A percentile compares a stretch with the other conserved stretches of the same genome.
Evolutionary conservation across 2,113 vertebrate species (phyloP).

Genomic region (Macroglossus sobrinus): DNA sequence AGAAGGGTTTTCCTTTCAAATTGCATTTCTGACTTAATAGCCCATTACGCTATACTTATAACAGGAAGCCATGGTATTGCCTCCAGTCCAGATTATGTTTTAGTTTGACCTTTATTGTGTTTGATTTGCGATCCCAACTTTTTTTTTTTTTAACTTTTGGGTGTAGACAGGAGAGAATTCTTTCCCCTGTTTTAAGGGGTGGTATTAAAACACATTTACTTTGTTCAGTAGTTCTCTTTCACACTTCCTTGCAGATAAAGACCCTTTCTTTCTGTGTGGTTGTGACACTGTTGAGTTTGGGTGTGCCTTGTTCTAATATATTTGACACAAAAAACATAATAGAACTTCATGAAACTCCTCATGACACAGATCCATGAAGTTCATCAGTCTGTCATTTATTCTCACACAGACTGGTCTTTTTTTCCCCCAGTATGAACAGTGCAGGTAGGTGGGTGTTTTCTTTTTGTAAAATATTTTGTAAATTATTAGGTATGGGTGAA

Average conservation of each 20-base stretch:
- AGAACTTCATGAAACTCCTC: neutral
- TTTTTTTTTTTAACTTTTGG: constrained; percentile 10
- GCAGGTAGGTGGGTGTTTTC: neutral
- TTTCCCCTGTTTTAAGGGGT: constrained; percentile 33
- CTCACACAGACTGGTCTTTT: neutral
- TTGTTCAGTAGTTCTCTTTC: neutral
- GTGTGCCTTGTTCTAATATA: neutral
- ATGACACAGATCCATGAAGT: neutral
- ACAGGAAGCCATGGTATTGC: constrained; percentile 15
- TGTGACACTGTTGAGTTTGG: neutral
- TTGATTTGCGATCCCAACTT: constrained; percentile 39
- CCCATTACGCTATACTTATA: neutral
- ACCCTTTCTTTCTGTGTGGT: constrained; percentile 21
- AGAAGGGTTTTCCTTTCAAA: neutral
- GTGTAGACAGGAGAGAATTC: constrained; percentile 45
- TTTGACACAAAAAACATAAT: neutral
- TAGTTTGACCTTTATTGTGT: constrained; percentile 64
- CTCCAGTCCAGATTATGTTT: constrained; percentile 23
- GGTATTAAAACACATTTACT: constrained; percentile 33
- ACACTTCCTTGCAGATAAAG: constrained; percentile 44
- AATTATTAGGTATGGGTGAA: neutral
- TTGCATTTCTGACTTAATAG: constrained; percentile 28
- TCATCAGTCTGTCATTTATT: neutral
- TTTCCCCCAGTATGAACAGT: neutral
- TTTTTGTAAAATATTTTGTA: neutral